Conservation (phyloP, 2,888 invertebrate genomes). For the Volucella inflata region DNA sequence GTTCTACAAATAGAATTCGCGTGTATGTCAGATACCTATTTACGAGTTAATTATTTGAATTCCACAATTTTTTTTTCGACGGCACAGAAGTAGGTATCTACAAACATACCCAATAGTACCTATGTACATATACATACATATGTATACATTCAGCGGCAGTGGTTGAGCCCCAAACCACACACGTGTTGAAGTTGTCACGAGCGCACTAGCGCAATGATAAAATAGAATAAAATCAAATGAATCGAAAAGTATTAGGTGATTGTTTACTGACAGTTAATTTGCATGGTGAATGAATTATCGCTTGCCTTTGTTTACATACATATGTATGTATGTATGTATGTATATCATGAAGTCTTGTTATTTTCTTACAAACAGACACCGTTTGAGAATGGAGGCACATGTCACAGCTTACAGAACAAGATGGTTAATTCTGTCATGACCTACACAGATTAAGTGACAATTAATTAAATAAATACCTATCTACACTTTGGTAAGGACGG, state of each 20-base stretch:
- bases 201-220: conserved; percentile 22
- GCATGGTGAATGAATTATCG: conserved; percentile 51
- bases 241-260: conserved; percentile 42
- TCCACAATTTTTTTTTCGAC: conserved; percentile 21
- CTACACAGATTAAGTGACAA: no score
- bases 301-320: conserved; percentile 18
- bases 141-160: not conserved
- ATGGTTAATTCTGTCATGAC: no score
- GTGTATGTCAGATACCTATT: conserved; percentile 43
- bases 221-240: conserved; percentile 23
- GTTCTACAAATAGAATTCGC: conserved; percentile 21
- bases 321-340: no score
- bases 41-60: not conserved
- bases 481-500: no score
- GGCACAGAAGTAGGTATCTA: conserved; percentile 20
- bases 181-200: conserved; percentile 42
- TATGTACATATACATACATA: conserved; percentile 1
- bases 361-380: conserved; percentile 31
- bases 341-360: conserved; percentile 21
- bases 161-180: not conserved
- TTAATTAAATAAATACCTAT: no score
- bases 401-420: no score
- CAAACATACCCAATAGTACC: conserved; percentile 24
- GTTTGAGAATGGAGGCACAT: no score
- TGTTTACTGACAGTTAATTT: conserved; percentile 43